These are phyloP conservation scores for Carabus problematicus DNA, from an alignment of 2,888 invertebrate species.

Conservation along the genomic window DNA sequence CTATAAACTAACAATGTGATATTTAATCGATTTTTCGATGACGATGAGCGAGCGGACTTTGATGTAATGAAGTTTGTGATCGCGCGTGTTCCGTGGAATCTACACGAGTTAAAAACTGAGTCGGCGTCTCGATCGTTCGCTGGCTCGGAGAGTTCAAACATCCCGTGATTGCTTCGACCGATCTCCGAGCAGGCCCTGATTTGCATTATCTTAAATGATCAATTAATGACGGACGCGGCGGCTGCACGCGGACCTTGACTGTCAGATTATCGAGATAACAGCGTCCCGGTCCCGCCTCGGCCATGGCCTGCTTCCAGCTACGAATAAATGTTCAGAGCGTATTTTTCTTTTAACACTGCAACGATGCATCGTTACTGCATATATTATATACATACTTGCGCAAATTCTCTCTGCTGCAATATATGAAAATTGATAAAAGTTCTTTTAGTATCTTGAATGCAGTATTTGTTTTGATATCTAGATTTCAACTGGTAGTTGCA, in stretches of 20 bases:
- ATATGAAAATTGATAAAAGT: too few species aligned
- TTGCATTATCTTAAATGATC: slow-evolving; percentile 43
- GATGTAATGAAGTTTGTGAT: slow-evolving; percentile 37
- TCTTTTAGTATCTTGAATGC: too few species aligned
- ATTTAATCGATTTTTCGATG: slow-evolving; percentile 41
- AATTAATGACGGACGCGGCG: slow-evolving; percentile 41
- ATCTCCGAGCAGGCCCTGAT: slow-evolving; percentile 26
- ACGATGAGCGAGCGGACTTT: slow-evolving; percentile 26
- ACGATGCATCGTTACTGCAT: too few species aligned
- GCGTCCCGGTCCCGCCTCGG: too few species aligned
- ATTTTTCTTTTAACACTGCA: too few species aligned
- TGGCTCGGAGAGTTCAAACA: neutral
- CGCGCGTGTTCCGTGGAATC: slow-evolving; percentile 4
- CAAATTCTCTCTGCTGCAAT: too few species aligned
- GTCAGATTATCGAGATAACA: slow-evolving; percentile 29
- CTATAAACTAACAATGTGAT: slow-evolving; percentile 36
- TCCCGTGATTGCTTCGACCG: slow-evolving; percentile 10
- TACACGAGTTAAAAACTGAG: neutral
- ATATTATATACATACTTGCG: too few species aligned
- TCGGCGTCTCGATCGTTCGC: slow-evolving; percentile 3
- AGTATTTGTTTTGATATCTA: too few species aligned
- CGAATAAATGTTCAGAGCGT: too few species aligned
- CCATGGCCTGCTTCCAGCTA: too few species aligned
- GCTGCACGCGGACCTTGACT: slow-evolving; percentile 29
- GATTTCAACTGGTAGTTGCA: too few species aligned